A percentile compares a stretch with the other conserved stretches of the same genome.
Conservation (phyloP, 2,113 vertebrate species). For the Anhinga anhinga region DNA sequence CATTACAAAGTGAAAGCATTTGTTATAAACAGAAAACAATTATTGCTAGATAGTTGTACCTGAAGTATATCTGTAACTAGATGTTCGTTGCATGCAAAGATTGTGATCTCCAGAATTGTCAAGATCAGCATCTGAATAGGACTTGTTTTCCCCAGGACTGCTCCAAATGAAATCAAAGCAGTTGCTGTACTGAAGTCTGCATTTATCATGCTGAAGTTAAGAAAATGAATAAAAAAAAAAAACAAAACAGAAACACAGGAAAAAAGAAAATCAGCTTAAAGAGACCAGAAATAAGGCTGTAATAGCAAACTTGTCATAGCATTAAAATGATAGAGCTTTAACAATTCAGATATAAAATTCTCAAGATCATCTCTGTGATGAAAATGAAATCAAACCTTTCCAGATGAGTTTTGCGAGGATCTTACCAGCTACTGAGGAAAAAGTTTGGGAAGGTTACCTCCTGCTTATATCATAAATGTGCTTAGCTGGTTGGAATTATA, state of each 20-base stretch:
- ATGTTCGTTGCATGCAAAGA: slow-evolving; percentile 88
- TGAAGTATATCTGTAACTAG: slow-evolving; percentile 67
- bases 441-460: background rate
- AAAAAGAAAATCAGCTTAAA: background rate
- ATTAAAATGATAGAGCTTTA: background rate
- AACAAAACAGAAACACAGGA: background rate
- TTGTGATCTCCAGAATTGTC: slow-evolving; percentile 88
- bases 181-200: slow-evolving; percentile 96
- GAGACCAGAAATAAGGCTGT: background rate
- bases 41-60: slow-evolving; percentile 59
- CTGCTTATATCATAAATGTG: background rate
- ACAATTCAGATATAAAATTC: background rate
- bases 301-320: background rate
- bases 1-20: background rate
- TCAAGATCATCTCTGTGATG: background rate
- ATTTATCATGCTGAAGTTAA: slow-evolving; percentile 86
- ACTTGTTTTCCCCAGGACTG: slow-evolving; percentile 92
- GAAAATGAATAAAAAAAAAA: background rate
- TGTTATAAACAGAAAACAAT: background rate
- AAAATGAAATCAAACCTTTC: background rate
- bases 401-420: background rate
- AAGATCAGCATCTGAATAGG: slow-evolving; percentile 92
- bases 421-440: background rate
- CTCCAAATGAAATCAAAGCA: slow-evolving; percentile 95
- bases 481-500: background rate